Percentiles rank a stretch among this genome's conserved stretches.
Evolutionary conservation across 2,888 invertebrate species (phyloP).

Genomic region (Lepas anatifera): DNA sequence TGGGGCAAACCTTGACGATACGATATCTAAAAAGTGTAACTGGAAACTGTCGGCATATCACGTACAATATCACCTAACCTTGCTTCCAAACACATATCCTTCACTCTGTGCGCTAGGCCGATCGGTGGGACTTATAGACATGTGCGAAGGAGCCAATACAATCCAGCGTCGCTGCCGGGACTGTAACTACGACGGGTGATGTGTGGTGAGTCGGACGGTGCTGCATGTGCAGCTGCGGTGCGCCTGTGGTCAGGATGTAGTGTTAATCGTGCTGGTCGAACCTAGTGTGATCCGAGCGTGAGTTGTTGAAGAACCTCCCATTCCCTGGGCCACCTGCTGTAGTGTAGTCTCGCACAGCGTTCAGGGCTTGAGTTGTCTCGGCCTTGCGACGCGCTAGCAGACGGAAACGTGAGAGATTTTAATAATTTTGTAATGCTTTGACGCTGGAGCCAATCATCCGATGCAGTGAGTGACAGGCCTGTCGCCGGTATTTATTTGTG

Average conservation of each 20-base stretch:
- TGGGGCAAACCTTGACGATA: conserved; percentile 4
- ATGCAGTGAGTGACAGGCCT: neutral
- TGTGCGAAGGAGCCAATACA: too few relatives aligned
- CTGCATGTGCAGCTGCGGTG: too few relatives aligned
- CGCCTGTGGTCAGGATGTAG: too few relatives aligned
- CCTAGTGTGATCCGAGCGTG: neutral
- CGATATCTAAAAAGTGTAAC: neutral
- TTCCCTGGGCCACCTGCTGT: neutral
- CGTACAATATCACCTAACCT: neutral
- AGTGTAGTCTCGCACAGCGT: neutral
- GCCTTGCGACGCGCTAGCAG: neutral
- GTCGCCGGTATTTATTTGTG: neutral
- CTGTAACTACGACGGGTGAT: too few relatives aligned
- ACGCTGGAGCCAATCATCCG: neutral
- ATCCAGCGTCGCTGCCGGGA: too few relatives aligned
- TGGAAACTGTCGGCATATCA: neutral
- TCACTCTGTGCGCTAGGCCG: too few relatives aligned
- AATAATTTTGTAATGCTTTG: conserved; percentile 6
- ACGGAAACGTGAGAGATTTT: too few relatives aligned
- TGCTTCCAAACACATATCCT: conserved; percentile 11
- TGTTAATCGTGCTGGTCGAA: too few relatives aligned
- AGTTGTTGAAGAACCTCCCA: neutral
- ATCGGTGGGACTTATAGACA: too few relatives aligned
- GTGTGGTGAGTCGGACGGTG: too few relatives aligned
- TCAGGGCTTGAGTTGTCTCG: neutral